phyloP scores from a whole-genome alignment of 1,140 invertebrate genomes.

The Pogonus chalceus region DNA sequence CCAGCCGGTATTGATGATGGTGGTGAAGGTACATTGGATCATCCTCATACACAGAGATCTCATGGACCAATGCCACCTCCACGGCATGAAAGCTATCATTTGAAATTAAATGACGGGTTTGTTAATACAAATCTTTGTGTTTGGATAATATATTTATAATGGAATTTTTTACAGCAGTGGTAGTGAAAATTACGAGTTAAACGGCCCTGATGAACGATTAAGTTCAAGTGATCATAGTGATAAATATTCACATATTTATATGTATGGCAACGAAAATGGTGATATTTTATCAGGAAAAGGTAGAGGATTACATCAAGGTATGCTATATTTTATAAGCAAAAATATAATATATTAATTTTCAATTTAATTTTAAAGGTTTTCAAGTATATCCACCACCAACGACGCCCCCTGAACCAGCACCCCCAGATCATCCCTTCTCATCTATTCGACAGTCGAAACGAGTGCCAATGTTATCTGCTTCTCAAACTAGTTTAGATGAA shows the following conservation, averaged over 20 bases:
- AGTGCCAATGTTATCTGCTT: slow-evolving; percentile 38
- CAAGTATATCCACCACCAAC: slow-evolving; percentile 71
- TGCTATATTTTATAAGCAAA: neutral
- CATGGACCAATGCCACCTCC: slow-evolving; percentile 47
- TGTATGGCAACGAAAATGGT: slow-evolving; percentile 33
- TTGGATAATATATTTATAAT: neutral
- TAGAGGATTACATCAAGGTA: slow-evolving; percentile 23
- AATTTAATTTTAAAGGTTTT: slow-evolving; percentile 45
- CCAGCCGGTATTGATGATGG: slow-evolving; percentile 52
- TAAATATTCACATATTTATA: slow-evolving; percentile 44
- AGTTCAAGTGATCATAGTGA: slow-evolving; percentile 59
- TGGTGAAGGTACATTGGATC: slow-evolving; percentile 59
- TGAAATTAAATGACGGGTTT: slow-evolving; percentile 52
- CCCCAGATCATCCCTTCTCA: slow-evolving; percentile 52
- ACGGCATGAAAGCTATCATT: slow-evolving; percentile 60
- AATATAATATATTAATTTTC: neutral
- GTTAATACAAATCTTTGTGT: neutral
- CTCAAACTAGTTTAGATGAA: slow-evolving; percentile 55
- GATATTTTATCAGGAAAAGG: slow-evolving; percentile 30
- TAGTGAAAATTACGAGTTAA: slow-evolving; percentile 65
- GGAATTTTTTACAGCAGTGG: slow-evolving; percentile 46
- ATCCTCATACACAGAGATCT: slow-evolving; percentile 40
- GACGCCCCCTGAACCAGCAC: slow-evolving; percentile 70
- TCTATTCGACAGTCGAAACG: slow-evolving; percentile 19
- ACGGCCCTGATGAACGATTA: slow-evolving; percentile 38